Percentiles rank a stretch among this genome's conserved stretches.
phyloP scores from a whole-genome alignment of 2,888 invertebrate genomes.

The Podotricha telesiphe region DNA sequence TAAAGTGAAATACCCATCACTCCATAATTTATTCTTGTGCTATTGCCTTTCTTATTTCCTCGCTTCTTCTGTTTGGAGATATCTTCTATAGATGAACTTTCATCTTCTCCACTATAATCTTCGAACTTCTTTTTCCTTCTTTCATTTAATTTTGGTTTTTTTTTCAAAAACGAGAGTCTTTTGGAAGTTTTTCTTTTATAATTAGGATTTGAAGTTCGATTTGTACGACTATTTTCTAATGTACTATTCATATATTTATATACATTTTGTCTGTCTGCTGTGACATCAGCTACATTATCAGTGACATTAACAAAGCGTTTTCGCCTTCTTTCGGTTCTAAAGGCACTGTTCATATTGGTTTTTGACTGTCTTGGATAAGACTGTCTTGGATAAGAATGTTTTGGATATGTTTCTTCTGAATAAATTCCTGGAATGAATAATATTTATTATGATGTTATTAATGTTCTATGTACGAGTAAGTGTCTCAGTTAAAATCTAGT shows the following conservation, averaged over 20 bases:
- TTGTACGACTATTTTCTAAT: not conserved
- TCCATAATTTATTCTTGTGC: not conserved
- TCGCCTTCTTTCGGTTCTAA: conserved; percentile 51
- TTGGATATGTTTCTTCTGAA: conserved; percentile 43
- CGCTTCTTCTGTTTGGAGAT: not conserved
- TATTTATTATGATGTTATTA: too few species aligned
- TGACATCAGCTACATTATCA: conserved; percentile 42
- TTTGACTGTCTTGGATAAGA: conserved; percentile 29
- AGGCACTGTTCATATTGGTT: conserved; percentile 43
- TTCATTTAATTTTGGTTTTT: not conserved
- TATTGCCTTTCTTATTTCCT: conserved; percentile 2
- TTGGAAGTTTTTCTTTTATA: not conserved
- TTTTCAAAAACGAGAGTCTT: not conserved
- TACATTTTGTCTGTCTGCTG: conserved; percentile 17
- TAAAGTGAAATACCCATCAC: conserved; percentile 1
- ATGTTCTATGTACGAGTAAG: too few species aligned
- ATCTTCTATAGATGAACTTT: not conserved
- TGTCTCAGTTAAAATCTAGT: too few species aligned
- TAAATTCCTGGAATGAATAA: conserved; percentile 30
- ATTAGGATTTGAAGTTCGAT: not conserved
- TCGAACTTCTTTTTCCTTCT: not conserved
- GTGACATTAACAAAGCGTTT: conserved; percentile 57
- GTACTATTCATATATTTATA: not conserved
- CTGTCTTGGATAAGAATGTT: conserved; percentile 24
- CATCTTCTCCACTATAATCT: conserved; percentile 10